A percentile compares a stretch with the other conserved stretches of the same genome.
Conservation (phyloP, 2,888 invertebrate genomes). For the Colostygia pectinataria region DNA sequence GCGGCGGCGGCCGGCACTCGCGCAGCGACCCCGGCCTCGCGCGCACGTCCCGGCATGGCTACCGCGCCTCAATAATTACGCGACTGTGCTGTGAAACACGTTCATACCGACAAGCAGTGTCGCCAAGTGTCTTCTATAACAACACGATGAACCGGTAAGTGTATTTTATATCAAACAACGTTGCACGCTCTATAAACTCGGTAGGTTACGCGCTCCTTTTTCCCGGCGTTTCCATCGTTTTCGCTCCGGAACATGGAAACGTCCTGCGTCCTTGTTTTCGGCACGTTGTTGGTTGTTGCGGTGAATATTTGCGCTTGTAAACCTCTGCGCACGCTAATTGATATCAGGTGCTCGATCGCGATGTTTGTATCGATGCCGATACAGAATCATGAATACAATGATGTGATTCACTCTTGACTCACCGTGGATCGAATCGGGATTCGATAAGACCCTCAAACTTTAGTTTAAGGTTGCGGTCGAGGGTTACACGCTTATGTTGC, state of each 20-base stretch:
- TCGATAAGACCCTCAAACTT: conserved; percentile 17
- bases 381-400: conserved; percentile 35
- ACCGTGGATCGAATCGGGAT: conserved; percentile 33
- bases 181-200: conserved; percentile 4
- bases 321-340: conserved; percentile 30
- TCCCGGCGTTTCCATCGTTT: conserved; percentile 44
- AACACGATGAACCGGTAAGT: conserved; percentile 56
- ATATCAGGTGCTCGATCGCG: conserved; percentile 31
- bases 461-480: conserved; percentile 21
- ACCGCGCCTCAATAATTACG: conserved; percentile 47
- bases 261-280: conserved; percentile 38
- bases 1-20: conserved; percentile 55
- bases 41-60: conserved; percentile 61
- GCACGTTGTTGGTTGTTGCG: conserved; percentile 26
- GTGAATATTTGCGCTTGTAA: conserved; percentile 30
- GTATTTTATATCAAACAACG: conserved; percentile 6
- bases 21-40: conserved; percentile 61
- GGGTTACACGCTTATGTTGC: conserved; percentile 19
- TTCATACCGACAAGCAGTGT: conserved; percentile 35
- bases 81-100: conserved; percentile 57
- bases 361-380: conserved; percentile 35
- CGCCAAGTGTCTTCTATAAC: conserved; percentile 31
- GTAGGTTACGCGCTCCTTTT: conserved; percentile 14
- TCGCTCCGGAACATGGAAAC: conserved; percentile 51
- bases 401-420: conserved; percentile 50